A percentile compares a stretch with the other conserved stretches of the same genome.
These are phyloP conservation scores for Podarcis raffonei DNA, from an alignment of 2,113 vertebrate species.

Conservation along the genomic window DNA sequence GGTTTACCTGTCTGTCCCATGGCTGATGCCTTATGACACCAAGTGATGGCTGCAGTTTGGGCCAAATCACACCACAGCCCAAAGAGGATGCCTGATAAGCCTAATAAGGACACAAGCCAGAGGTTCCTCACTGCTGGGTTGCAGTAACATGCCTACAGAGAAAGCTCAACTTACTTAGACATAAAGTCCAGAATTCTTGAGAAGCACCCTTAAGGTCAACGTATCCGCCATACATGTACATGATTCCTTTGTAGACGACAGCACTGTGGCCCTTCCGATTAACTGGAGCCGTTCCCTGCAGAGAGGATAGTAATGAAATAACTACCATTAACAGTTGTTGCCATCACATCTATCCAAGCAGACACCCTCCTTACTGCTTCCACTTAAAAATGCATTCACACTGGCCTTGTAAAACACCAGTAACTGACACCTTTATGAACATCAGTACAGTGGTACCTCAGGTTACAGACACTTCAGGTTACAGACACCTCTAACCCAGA, in stretches of 20 bases:
- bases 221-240: conserved; percentile 86
- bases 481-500: too few relatives aligned
- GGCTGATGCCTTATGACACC: too few relatives aligned
- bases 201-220: conserved; percentile 84
- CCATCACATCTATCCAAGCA: fast-evolving
- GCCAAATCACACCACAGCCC: too few relatives aligned
- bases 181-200: conserved; percentile 85
- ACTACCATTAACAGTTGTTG: background rate
- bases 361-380: background rate
- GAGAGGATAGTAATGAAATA: background rate
- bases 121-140: background rate
- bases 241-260: conserved; percentile 76
- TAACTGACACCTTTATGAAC: background rate
- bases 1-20: too few relatives aligned
- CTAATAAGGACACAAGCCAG: too few relatives aligned
- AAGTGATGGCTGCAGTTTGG: too few relatives aligned
- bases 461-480: too few relatives aligned
- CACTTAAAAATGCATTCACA: background rate
- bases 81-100: too few relatives aligned
- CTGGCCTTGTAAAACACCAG: background rate
- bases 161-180: conserved; percentile 71
- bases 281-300: conserved; percentile 68
- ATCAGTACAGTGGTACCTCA: too few relatives aligned
- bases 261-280: conserved; percentile 89
- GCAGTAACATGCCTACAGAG: background rate